Conservation (phyloP, 2,888 invertebrate genomes). For the Drosophila macrospina region DNA sequence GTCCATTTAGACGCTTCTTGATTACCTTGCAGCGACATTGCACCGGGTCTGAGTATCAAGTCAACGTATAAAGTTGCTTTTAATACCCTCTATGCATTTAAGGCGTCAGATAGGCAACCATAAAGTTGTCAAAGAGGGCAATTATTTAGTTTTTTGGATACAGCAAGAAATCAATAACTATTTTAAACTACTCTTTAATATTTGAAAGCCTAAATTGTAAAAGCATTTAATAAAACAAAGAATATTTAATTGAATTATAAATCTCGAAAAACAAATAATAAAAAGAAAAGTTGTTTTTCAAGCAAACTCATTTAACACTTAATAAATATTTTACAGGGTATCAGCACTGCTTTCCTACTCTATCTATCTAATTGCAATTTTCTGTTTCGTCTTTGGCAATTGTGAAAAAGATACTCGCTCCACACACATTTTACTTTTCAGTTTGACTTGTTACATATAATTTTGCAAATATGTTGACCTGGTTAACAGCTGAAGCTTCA, state of each 20-base stretch:
- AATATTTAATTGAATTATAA: no score
- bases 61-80: constrained; percentile 63
- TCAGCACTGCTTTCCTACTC: background rate
- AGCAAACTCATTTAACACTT: background rate
- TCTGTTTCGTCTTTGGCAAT: constrained; percentile 63
- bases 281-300: background rate
- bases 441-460: constrained; percentile 44
- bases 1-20: constrained; percentile 78
- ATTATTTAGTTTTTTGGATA: no score
- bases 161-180: no score
- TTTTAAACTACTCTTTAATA: no score
- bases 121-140: no score
- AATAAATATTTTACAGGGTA: background rate
- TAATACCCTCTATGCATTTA: constrained; percentile 10
- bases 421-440: constrained; percentile 38
- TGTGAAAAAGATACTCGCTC: constrained; percentile 63
- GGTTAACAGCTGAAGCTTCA: constrained; percentile 51
- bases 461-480: constrained; percentile 73
- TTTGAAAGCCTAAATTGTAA: no score
- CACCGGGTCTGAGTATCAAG: constrained; percentile 37
- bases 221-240: background rate
- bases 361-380: constrained; percentile 43
- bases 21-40: constrained; percentile 69
- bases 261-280: no score
- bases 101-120: no score